These are phyloP conservation scores for Syndactyla subalaris DNA, from an alignment of 2,797 vertebrate species.

Conservation along the genomic window DNA sequence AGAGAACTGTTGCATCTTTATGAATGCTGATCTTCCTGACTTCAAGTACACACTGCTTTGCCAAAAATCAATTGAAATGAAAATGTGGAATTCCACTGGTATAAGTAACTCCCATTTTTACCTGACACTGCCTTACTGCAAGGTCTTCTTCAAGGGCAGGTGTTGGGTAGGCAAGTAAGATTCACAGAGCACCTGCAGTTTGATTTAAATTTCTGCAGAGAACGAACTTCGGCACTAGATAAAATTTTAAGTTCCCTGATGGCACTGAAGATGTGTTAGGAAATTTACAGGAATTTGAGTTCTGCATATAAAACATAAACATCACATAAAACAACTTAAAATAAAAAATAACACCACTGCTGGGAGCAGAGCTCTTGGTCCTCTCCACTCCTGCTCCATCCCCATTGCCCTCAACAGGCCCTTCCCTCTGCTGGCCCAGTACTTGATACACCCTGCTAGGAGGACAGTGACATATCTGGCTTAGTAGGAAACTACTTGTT, in stretches of 20 bases:
- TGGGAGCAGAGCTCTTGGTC: not conserved
- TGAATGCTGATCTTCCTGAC: not conserved
- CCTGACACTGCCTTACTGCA: not conserved
- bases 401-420: not conserved
- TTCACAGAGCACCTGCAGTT: not conserved
- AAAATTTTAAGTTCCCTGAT: not conserved
- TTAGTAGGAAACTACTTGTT: not conserved
- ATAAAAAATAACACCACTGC: not conserved
- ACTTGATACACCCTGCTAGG: not conserved
- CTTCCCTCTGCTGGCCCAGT: not conserved
- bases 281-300: not conserved
- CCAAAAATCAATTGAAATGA: not conserved
- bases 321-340: not conserved
- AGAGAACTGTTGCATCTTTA: not conserved
- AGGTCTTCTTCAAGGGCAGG: not conserved
- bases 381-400: not conserved
- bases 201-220: not conserved
- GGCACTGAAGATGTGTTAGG: not conserved
- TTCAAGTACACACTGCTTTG: not conserved
- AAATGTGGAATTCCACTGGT: not conserved
- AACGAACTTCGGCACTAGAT: not conserved
- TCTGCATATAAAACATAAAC: not conserved
- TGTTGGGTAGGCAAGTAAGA: not conserved
- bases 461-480: not conserved
- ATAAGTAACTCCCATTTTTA: not conserved